phyloP scores from a whole-genome alignment of 2,113 vertebrate species.

The Bolborhynchus lineola region DNA sequence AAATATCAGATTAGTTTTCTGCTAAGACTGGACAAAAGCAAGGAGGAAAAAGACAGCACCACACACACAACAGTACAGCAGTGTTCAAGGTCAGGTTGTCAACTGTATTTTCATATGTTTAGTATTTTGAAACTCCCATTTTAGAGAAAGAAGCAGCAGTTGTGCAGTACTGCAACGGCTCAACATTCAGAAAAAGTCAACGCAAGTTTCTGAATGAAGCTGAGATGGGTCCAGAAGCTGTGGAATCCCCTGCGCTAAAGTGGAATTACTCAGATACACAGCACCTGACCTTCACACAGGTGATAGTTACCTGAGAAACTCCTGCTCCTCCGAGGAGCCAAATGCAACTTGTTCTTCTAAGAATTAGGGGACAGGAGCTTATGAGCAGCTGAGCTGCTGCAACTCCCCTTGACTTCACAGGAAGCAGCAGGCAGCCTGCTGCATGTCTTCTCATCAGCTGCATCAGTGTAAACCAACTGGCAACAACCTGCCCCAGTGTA shows the following conservation, averaged over 20 bases:
- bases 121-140: neutral
- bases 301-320: neutral
- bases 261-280: neutral
- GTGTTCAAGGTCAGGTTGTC: neutral
- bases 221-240: neutral
- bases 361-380: neutral
- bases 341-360: neutral
- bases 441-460: fast-evolving
- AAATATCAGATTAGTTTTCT: neutral
- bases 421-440: neutral
- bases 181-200: neutral
- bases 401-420: neutral
- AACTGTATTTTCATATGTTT: neutral
- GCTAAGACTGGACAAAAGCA: neutral
- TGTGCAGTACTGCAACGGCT: fast-evolving
- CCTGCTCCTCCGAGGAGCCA: neutral
- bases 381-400: neutral
- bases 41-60: neutral
- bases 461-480: neutral
- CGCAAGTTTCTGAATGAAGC: neutral
- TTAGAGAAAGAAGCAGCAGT: neutral
- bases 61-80: neutral
- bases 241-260: neutral
- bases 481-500: neutral
- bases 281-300: neutral